Conservation (phyloP, 2,888 invertebrate genomes). For the Rhorus exstirpatorius region DNA sequence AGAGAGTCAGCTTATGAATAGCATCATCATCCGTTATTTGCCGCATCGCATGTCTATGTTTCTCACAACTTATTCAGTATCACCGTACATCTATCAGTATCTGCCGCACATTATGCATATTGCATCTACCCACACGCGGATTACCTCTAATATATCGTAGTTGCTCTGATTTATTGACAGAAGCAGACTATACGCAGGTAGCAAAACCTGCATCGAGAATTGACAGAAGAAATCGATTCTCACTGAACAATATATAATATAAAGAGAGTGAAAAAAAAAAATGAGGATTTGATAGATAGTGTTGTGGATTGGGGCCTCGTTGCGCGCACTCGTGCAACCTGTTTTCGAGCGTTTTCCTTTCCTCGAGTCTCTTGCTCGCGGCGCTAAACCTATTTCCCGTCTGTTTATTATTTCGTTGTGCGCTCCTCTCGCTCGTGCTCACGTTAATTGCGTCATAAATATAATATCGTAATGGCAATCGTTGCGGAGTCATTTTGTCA, state of each 20-base stretch:
- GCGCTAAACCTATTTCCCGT: constrained; percentile 63
- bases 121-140: constrained; percentile 42
- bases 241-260: constrained; percentile 44
- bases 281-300: constrained; percentile 28
- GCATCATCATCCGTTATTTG: neutral
- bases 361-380: constrained; percentile 54
- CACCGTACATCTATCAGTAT: constrained; percentile 32
- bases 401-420: constrained; percentile 70
- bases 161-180: constrained; percentile 56
- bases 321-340: constrained; percentile 68
- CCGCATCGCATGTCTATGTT: neutral
- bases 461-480: constrained; percentile 77
- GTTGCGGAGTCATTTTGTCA: constrained; percentile 68
- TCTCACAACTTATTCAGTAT: constrained; percentile 16
- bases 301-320: constrained; percentile 57
- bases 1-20: neutral
- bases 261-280: constrained; percentile 46
- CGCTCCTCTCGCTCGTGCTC: constrained; percentile 59
- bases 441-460: constrained; percentile 77
- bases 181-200: constrained; percentile 31
- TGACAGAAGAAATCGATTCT: constrained; percentile 55
- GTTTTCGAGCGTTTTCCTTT: constrained; percentile 71
- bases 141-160: constrained; percentile 29
- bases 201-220: constrained; percentile 58
- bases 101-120: constrained; percentile 43